phyloP scores from a whole-genome alignment of 2,888 invertebrate genomes.

The Ormyrus nitidulus region DNA sequence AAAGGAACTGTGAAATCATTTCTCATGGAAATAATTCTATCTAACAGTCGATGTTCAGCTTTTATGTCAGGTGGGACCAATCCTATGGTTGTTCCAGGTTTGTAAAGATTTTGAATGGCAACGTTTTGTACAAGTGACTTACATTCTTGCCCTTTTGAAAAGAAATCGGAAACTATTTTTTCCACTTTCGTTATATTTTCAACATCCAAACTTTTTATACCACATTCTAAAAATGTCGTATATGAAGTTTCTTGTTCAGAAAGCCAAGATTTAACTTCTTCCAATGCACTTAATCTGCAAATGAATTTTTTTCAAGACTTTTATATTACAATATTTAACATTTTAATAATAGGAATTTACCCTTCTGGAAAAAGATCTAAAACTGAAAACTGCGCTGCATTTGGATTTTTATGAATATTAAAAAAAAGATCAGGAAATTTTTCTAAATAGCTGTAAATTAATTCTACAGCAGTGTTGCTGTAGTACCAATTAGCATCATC shows the following conservation, averaged over 20 bases:
- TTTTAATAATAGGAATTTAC: constrained; percentile 66
- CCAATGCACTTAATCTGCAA: background rate
- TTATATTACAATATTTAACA: too few species aligned
- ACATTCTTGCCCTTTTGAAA: constrained; percentile 71
- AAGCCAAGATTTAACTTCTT: constrained; percentile 33
- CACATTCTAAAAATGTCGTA: constrained; percentile 59
- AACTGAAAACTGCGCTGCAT: constrained; percentile 81
- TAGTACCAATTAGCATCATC: constrained; percentile 86
- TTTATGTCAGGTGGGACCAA: constrained; percentile 82
- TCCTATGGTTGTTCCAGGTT: constrained; percentile 78
- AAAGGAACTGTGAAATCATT: constrained; percentile 87
- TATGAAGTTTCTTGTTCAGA: constrained; percentile 49
- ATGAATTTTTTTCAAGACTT: too few species aligned
- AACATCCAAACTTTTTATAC: constrained; percentile 25
- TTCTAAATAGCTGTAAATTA: constrained; percentile 83
- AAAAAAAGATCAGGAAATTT: constrained; percentile 87
- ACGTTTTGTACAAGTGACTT: constrained; percentile 84
- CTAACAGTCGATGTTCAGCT: constrained; percentile 83
- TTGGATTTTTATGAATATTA: constrained; percentile 76
- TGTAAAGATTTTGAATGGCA: constrained; percentile 79
- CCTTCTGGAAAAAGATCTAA: constrained; percentile 82
- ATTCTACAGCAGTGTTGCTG: constrained; percentile 84
- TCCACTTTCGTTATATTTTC: constrained; percentile 73
- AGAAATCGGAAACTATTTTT: constrained; percentile 73
- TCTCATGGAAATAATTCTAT: constrained; percentile 89